Base-by-base conservation (phyloP, 2,113 vertebrate species). In the Phylloscopus whistleri region DNA sequence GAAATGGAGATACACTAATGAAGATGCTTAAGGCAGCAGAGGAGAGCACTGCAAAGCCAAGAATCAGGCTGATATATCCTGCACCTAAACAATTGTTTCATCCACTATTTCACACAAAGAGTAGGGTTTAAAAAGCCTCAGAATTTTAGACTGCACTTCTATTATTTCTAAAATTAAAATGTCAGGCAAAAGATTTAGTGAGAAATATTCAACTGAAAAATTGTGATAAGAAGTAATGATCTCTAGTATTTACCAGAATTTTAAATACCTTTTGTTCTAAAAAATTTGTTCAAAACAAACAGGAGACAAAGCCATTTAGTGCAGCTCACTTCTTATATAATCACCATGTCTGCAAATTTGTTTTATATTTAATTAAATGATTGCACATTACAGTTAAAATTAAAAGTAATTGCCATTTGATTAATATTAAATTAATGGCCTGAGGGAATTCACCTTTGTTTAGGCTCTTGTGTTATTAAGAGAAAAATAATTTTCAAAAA, bases 331-430 rank as follows among this genome's bases (percentile, higher is more conserved):
- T 73, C n/a, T 85, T 66, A 68, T 0, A 1, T 26, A 63, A 63
- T 35, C 39, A 87, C 9, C 7, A 23, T 55, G 23, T 12, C 75
- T 11, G 17, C 2, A 67, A 87, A 70, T 70, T 53, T 76, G 11
- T 24, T 94, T 66, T 52, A 12, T 63, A 58, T 78, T 89, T 85
- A 95, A 77, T 77, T 80, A 89, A 91, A 85, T 79, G 12, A 79
- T 46, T 89, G 12, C 52, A 91, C 19, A 84, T 84, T 88, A 49
- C 6, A 75, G 20, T 37, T 68, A 84, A 91, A 91, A 85, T 33
- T 1, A 81, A 88, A 94, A 87, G 11, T 59, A 94, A 90, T 91
- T 95, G 59, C 13, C 67, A 70, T 92, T 94, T 93, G 39, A 86
- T 91, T 86, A 87, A 64, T 44, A 76, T 84, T 77, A 75, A 84